Conservation (phyloP, 2,113 vertebrate species). For the Elaphurus davidianus region DNA sequence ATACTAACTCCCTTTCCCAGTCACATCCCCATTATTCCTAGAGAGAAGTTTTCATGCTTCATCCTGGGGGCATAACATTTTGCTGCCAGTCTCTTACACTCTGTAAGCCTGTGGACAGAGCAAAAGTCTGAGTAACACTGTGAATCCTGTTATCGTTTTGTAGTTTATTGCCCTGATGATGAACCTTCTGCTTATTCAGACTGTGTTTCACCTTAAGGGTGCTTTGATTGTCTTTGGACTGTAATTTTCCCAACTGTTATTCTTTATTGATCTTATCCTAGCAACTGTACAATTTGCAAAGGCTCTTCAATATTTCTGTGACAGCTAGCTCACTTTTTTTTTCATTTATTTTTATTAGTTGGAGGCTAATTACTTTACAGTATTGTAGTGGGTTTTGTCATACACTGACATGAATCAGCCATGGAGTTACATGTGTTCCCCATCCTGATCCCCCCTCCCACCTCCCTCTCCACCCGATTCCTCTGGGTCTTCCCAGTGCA, state of each 20-base stretch:
- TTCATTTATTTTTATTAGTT: too few relatives aligned
- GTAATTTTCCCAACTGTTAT: neutral
- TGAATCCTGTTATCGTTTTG: neutral
- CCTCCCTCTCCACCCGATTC: too few relatives aligned
- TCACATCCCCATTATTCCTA: neutral
- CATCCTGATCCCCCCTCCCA: too few relatives aligned
- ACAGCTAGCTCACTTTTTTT: neutral
- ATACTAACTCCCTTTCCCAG: neutral
- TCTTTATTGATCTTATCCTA: neutral
- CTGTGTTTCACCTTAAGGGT: neutral
- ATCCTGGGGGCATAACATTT: neutral
- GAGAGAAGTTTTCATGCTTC: neutral
- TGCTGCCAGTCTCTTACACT: neutral
- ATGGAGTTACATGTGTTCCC: too few relatives aligned
- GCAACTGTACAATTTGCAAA: neutral
- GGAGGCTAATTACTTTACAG: too few relatives aligned
- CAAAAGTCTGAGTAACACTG: neutral
- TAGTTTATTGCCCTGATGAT: neutral
- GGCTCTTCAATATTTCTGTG: constrained; percentile 49
- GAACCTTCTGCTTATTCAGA: neutral
- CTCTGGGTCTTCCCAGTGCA: too few relatives aligned
- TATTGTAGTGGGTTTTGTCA: too few relatives aligned
- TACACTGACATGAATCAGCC: too few relatives aligned
- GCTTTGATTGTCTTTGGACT: neutral
- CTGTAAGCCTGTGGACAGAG: neutral